Evolutionary conservation across 2,113 vertebrate genomes (phyloP).

Genomic region (Menidia beryllina): DNA sequence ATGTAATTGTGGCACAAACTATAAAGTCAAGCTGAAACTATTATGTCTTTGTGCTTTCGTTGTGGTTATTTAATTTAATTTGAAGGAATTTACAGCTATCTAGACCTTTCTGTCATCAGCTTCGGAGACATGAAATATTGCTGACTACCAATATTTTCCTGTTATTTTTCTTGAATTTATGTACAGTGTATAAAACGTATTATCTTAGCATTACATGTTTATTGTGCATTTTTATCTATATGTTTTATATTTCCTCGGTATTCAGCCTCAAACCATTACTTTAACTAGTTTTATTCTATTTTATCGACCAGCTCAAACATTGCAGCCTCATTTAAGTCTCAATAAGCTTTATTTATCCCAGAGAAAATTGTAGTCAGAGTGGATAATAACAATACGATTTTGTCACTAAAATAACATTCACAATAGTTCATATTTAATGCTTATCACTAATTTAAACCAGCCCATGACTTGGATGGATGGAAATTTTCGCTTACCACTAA

Average conservation of each 20-base stretch:
- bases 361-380: too few species aligned
- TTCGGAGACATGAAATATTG: neutral
- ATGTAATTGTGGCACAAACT: too few species aligned
- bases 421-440: neutral
- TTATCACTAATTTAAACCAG: neutral
- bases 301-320: neutral
- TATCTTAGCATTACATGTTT: constrained; percentile 9
- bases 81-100: constrained; percentile 25
- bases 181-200: neutral
- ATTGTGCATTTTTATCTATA: constrained; percentile 10
- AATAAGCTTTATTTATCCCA: too few species aligned
- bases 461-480: neutral
- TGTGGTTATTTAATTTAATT: too few species aligned
- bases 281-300: too few species aligned
- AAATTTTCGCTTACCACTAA: constrained; percentile 18
- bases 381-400: neutral
- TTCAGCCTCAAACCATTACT: constrained; percentile 43
- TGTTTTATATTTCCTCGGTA: constrained; percentile 18
- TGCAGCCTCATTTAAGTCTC: too few species aligned
- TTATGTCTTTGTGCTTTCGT: too few species aligned
- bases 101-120: constrained; percentile 13
- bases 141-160: constrained; percentile 4
- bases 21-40: too few species aligned
- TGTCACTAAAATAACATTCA: neutral
- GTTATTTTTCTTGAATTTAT: too few species aligned